Conservation (phyloP, 2,797 vertebrate genomes). For the Momotus momota region DNA sequence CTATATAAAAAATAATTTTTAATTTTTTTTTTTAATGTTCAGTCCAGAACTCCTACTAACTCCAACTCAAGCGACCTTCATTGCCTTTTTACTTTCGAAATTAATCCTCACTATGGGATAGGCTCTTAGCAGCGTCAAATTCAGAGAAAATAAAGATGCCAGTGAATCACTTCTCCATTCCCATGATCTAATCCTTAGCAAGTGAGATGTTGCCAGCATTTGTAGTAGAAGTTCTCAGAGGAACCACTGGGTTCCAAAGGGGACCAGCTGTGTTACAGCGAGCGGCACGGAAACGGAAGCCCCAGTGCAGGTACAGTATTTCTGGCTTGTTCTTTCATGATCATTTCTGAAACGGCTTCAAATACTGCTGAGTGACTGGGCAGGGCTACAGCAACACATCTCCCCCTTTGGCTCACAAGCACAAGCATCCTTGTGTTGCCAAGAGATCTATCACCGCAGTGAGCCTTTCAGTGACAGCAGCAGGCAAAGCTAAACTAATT, state of each 20-base stretch:
- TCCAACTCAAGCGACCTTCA: not conserved
- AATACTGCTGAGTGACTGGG: not conserved
- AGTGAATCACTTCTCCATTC: not conserved
- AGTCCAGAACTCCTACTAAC: not conserved
- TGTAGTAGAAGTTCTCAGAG: not conserved
- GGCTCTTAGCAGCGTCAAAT: not conserved
- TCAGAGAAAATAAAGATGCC: not conserved
- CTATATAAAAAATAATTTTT: not conserved
- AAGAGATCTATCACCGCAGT: not conserved
- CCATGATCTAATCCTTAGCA: not conserved
- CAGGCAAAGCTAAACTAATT: not conserved
- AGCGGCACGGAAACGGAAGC: not conserved
- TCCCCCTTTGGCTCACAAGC: not conserved
- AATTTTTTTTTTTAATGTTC: not conserved
- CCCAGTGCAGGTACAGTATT: not conserved
- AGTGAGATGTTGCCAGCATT: not conserved
- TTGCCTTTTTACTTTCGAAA: not conserved
- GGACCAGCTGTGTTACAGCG: not conserved
- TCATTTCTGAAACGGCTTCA: not conserved
- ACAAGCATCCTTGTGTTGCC: not conserved
- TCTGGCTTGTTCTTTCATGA: not conserved
- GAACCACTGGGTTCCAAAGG: not conserved
- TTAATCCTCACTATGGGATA: not conserved
- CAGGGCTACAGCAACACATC: not conserved
- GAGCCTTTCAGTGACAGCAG: not conserved